phyloP scores from a whole-genome alignment of 2,888 invertebrate species.

The Neoaliturus tenellus region DNA sequence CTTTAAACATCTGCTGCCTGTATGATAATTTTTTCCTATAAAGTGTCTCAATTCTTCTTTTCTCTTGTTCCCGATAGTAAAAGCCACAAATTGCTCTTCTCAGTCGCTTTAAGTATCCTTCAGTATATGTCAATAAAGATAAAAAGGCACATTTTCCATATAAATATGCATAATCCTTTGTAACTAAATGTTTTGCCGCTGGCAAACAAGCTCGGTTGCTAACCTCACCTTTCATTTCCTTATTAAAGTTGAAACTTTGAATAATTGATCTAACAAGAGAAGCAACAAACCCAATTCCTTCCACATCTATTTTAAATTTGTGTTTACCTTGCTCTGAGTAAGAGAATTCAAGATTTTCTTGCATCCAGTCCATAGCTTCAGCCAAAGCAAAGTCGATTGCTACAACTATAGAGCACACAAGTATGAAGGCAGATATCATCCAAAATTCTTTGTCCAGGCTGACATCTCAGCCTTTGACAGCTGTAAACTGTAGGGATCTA shows the following conservation, averaged over 20 bases:
- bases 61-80: not conserved
- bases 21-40: not conserved
- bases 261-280: constrained; percentile 21
- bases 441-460: not conserved
- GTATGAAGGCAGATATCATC: not conserved
- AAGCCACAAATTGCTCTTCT: constrained; percentile 1
- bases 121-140: not conserved
- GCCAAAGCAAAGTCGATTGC: not conserved
- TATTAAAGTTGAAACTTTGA: constrained; percentile 20
- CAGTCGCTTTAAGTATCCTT: not conserved
- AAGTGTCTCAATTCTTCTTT: not conserved
- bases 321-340: constrained; percentile 16
- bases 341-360: not conserved
- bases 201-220: constrained; percentile 15
- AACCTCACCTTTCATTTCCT: constrained; percentile 19
- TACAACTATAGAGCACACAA: not conserved
- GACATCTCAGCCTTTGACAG: not conserved
- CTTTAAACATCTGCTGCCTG: not conserved
- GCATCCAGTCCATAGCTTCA: constrained; percentile 8
- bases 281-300: constrained; percentile 32
- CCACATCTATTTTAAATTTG: constrained; percentile 12
- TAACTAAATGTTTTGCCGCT: not conserved
- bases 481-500: not conserved
- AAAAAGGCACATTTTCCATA: not conserved
- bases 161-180: not conserved